These are phyloP conservation scores for Merops nubicus DNA, from an alignment of 2,113 vertebrate species.

Conservation along the genomic window DNA sequence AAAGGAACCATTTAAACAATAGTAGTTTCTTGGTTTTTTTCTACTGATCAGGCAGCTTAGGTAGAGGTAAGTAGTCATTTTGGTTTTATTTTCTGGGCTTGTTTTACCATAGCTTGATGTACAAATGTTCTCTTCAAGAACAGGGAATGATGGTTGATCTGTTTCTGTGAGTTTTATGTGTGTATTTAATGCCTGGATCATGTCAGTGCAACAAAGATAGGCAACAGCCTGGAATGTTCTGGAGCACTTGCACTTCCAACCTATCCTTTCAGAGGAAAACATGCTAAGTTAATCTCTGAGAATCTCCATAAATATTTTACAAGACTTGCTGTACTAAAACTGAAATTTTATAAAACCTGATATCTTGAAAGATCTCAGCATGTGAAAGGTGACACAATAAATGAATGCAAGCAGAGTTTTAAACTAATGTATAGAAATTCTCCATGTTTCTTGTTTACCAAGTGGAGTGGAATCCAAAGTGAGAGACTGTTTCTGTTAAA, in stretches of 20 bases:
- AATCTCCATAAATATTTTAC: neutral
- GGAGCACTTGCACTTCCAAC: neutral
- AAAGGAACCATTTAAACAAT: neutral
- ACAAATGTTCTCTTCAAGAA: neutral
- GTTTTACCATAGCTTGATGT: neutral
- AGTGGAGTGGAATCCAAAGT: neutral
- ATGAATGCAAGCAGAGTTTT: neutral
- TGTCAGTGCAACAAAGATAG: neutral
- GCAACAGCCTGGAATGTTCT: neutral
- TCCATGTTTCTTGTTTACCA: neutral
- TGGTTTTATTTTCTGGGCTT: neutral
- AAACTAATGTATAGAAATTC: neutral
- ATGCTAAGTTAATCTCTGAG: neutral
- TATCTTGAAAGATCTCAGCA: neutral
- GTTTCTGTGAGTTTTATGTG: neutral
- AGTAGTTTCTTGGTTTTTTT: neutral
- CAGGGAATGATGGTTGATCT: neutral
- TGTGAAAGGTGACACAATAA: neutral
- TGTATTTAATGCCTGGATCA: fast-evolving
- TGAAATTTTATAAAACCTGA: neutral
- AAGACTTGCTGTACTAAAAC: neutral
- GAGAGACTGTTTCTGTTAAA: neutral
- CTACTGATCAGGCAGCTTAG: neutral
- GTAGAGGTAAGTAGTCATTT: neutral
- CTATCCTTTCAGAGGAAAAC: neutral